Conservation (phyloP, 2,888 invertebrate genomes). For the Mythimna loreyi region DNA sequence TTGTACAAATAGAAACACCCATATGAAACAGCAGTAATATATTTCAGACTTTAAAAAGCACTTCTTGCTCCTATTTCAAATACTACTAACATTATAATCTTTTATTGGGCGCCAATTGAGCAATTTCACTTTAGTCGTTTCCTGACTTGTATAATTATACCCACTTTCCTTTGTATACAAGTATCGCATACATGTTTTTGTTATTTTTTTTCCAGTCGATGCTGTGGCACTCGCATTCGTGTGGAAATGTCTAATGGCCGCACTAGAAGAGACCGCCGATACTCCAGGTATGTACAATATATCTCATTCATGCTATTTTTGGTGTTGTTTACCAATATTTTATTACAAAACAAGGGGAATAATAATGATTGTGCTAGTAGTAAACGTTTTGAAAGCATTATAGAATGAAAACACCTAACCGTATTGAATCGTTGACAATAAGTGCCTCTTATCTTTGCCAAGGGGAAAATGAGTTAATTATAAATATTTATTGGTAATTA, state of each 20-base stretch:
- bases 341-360: slow-evolving; percentile 15
- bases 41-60: no score
- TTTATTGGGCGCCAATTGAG: no score
- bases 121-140: background rate
- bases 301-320: slow-evolving; percentile 15
- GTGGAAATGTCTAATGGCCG: slow-evolving; percentile 98
- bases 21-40: no score
- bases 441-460: slow-evolving; percentile 3
- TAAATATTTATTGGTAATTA: slow-evolving; percentile 12
- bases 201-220: slow-evolving; percentile 91
- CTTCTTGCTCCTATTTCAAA: no score
- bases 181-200: slow-evolving; percentile 1
- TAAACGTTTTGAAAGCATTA: background rate
- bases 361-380: slow-evolving; percentile 25
- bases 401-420: background rate
- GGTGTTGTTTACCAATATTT: slow-evolving; percentile 39
- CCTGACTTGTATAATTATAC: background rate
- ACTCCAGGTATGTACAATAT: slow-evolving; percentile 69
- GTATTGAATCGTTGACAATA: slow-evolving; percentile 1
- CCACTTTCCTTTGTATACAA: background rate
- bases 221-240: slow-evolving; percentile 97
- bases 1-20: no score
- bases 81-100: no score
- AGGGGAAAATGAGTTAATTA: slow-evolving; percentile 3
- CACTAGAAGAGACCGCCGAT: slow-evolving; percentile 93